Evolutionary conservation across 2,797 vertebrate species (phyloP), one percentile per base, ranked within the genome.

Genomic region (Pelodytes ibericus): DNA sequence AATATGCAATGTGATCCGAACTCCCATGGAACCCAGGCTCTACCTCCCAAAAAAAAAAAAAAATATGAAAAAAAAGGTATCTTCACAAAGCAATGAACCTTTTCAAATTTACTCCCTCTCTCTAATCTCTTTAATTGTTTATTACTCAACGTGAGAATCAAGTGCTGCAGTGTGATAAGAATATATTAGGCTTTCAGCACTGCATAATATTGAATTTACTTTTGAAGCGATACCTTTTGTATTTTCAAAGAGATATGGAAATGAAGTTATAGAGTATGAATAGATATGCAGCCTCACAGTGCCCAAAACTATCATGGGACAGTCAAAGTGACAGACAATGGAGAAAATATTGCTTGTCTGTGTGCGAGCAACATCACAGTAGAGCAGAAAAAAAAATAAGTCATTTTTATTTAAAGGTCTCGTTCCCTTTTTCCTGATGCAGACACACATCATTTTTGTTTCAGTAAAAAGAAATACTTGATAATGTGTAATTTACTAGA

Each of bases 301-400:
- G 74, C 71, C 2, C 0, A 20, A 24, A 75, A 53, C 65, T 61
- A 80, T 65, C 68, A 81, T 70, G 76, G 67, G 72, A 81, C 76
- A 80, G 57, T 73, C 80, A 76, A 74, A 81, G 77, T 80, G 33
- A 2, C 66, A 72, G 80, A 80, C 79, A 70, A 85, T 79, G 81
- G 49, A 83, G 18, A 56, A 81, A 74, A 74, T 84, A 85, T 49
- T 82, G 82, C 82, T 75, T 87, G 81, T 60, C 9, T 80, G 68
- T 82, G 75, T 80, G 68, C 81, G 84, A 83, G 84, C 77, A 84
- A 86, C 84, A 90, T 87, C 87, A 87, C 86, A 89, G 61, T 80
- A 2, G n/a, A 53, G 20, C 24, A 22, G 24, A 53, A 53, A 2
- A 22, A 22, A 53, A 16, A 24, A 10, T 15, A 13, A 44, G 41